These are phyloP conservation scores for Eremophila alpestris DNA, from an alignment of 2,797 vertebrate genomes.

Conservation along the genomic window DNA sequence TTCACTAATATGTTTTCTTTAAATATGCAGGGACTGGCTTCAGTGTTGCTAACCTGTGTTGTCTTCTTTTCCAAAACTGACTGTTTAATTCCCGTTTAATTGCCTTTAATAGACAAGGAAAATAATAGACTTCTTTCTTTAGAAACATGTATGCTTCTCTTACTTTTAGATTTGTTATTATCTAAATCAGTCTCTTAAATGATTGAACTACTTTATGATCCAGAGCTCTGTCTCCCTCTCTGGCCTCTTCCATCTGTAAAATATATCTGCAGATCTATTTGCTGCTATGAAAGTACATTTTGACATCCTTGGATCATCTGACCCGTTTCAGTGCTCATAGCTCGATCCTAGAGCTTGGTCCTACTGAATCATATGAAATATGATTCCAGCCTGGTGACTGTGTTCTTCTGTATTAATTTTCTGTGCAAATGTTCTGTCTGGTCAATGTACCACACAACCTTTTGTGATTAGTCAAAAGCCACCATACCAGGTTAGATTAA, in stretches of 20 bases:
- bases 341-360: not conserved
- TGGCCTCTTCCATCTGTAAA: not conserved
- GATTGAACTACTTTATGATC: not conserved
- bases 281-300: not conserved
- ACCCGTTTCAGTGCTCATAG: not conserved
- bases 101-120: not conserved
- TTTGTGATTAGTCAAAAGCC: not conserved
- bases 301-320: not conserved
- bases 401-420: not conserved
- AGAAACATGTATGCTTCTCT: rapidly evolving
- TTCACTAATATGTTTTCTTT: not conserved
- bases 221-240: not conserved
- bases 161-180: not conserved
- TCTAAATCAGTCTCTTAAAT: not conserved
- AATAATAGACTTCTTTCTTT: not conserved
- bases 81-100: not conserved
- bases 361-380: not conserved
- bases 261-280: not conserved
- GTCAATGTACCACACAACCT: no score
- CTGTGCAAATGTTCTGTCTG: not conserved
- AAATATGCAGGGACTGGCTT: not conserved
- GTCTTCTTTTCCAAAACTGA: not conserved
- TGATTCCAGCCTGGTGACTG: not conserved
- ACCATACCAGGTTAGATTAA: not conserved
- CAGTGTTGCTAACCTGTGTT: not conserved